These are phyloP conservation scores for Lagocephalus sceleratus DNA, from an alignment of 2,797 vertebrate species.

Conservation along the genomic window DNA sequence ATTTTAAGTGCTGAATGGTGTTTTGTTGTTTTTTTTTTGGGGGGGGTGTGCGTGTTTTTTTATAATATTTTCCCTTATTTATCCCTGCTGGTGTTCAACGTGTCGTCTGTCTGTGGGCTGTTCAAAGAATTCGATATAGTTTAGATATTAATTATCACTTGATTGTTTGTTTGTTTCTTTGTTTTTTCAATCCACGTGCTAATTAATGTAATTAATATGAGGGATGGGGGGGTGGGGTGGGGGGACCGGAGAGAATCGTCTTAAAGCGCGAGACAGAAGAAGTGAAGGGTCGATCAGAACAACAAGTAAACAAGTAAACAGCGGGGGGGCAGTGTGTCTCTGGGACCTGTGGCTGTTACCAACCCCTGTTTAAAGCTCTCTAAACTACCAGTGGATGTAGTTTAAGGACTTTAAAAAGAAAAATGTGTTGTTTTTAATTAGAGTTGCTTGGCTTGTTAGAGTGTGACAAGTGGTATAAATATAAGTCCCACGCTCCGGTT, in stretches of 20 bases:
- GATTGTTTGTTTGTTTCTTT: too few relatives aligned
- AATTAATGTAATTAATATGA: conserved; percentile 77
- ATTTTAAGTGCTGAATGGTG: too few relatives aligned
- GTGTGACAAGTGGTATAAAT: too few relatives aligned
- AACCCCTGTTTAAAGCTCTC: neutral
- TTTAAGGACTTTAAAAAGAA: too few relatives aligned
- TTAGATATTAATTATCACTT: conserved; percentile 61
- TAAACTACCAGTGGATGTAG: too few relatives aligned
- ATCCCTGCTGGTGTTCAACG: conserved; percentile 23
- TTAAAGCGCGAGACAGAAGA: conserved; percentile 70
- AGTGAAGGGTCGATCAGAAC: conserved; percentile 70
- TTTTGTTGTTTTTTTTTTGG: neutral
- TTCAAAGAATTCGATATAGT: conserved; percentile 60
- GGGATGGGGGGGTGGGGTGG: conserved; percentile 57
- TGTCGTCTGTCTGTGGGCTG: conserved; percentile 24
- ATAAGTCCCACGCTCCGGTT: too few relatives aligned
- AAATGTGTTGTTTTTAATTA: too few relatives aligned
- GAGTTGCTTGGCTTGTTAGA: too few relatives aligned
- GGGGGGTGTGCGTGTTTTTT: neutral
- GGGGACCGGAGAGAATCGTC: conserved; percentile 81
- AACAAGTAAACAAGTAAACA: conserved; percentile 78
- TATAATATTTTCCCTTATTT: neutral
- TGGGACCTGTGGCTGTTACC: conserved; percentile 36
- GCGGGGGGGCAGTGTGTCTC: conserved; percentile 43
- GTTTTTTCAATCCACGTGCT: conserved; percentile 62